A percentile compares a stretch with the other conserved stretches of the same genome.
Evolutionary conservation across 1,140 invertebrate species (phyloP).

Genomic region (Arion vulgaris): DNA sequence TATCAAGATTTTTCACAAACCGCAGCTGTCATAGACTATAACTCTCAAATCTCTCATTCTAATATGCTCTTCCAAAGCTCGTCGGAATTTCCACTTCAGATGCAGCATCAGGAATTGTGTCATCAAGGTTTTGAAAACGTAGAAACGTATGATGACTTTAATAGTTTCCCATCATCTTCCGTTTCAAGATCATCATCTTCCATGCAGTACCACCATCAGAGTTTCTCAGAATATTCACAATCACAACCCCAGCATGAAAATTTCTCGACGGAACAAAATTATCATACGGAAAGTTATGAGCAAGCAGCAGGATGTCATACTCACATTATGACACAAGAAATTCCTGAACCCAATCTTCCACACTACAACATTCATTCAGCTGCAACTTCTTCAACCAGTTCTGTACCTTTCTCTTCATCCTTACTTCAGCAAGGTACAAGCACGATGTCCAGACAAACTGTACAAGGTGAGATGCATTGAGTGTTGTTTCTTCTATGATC

Average conservation of each 20-base stretch:
- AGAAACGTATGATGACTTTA: not conserved
- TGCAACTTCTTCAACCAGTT: not conserved
- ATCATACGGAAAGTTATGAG: constrained; percentile 3
- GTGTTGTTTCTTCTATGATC: no score
- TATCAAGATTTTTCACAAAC: not conserved
- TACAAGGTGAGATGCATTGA: not conserved
- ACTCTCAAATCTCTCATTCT: not conserved
- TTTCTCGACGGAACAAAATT: not conserved
- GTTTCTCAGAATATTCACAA: constrained; percentile 37
- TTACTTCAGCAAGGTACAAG: not conserved
- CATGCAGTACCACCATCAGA: constrained; percentile 19
- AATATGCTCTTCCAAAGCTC: constrained; percentile 12
- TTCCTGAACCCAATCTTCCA: not conserved
- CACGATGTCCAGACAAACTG: not conserved
- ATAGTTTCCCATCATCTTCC: not conserved
- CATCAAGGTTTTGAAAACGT: not conserved
- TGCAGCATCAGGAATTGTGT: not conserved
- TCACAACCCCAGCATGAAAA: constrained; percentile 1
- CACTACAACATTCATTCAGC: not conserved
- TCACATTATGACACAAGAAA: constrained; percentile 2
- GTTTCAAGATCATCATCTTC: not conserved
- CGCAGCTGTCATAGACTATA: not conserved
- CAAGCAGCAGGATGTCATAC: not conserved
- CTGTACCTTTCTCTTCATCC: not conserved
- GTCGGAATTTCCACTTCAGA: constrained; percentile 2